Base-by-base conservation (phyloP, 2,888 invertebrate genomes). In the Tipula lateralis region DNA sequence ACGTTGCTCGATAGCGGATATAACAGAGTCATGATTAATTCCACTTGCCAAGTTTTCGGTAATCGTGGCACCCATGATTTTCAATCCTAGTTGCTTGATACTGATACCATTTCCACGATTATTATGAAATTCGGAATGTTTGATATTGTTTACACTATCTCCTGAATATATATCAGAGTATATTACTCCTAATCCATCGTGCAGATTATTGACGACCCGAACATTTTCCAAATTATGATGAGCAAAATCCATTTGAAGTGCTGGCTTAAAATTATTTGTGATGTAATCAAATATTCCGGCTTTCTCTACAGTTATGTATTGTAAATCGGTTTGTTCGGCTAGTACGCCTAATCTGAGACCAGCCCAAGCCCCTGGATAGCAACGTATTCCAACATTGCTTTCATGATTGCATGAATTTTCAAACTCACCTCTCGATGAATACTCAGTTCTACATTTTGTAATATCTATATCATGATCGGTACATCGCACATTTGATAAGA, bases 261-360 rank as follows among this genome's bases (percentile, higher is more conserved):
- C 97, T 7, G 97, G 96, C 88, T 96, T 96, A 87, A 97, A 96
- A 0, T 93, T 89, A 90, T 95, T 96, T 0, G 96, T 96, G 0
- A 96, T 94, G 88, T 97, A 98, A 91, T 99, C 99, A 84, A 98
- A 92, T 0, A 99, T 92, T 0, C 99, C 99, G 4, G 99, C 97
- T 89, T 94, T 95, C 90, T 98, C 97, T 82, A 99, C 94, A 1
- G 95, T 95, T 5, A 97, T 93, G 87, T 95, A 96, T 88, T 97
- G 96, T 86, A 99, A 91, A 88, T 96, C 96, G 24, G 96, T 94
- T 87, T 96, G 92, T 88, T 96, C 96, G 0, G 98, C 95, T 84
- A 97, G 91, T 85, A 97, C 96, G 66, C 98, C 96, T 87, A 98
- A 94, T 87, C 98, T 92, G 0, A 99, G 91, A 0, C 99, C 99